Percentiles rank a stretch among this genome's conserved stretches.
These are phyloP conservation scores for Leptoteleia sp. DNA, from an alignment of 1,140 invertebrate species.

Conservation along the genomic window DNA sequence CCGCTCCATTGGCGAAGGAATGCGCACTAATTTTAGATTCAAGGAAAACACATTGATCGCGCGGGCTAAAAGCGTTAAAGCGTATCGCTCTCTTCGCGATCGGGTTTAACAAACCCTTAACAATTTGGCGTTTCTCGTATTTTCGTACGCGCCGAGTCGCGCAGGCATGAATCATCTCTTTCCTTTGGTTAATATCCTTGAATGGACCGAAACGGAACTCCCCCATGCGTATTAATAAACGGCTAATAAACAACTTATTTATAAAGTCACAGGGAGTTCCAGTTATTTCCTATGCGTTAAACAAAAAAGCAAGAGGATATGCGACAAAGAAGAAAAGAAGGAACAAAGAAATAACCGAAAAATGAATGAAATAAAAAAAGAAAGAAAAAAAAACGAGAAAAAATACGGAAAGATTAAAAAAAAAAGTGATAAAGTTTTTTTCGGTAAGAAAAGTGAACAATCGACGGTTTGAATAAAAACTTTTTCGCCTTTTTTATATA, in stretches of 20 bases:
- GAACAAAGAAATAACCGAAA: background rate
- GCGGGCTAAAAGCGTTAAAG: conserved; percentile 45
- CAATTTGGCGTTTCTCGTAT: too few relatives aligned
- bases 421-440: too few relatives aligned
- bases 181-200: conserved; percentile 1
- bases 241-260: background rate
- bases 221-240: background rate
- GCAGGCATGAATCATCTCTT: background rate
- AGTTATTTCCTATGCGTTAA: too few relatives aligned
- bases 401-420: too few relatives aligned
- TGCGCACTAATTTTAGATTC: conserved; percentile 63
- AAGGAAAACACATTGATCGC: conserved; percentile 62
- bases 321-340: background rate
- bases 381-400: too few relatives aligned
- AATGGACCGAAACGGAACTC: background rate
- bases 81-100: conserved; percentile 6
- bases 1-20: conserved; percentile 18
- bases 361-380: too few relatives aligned
- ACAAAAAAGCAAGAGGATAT: too few relatives aligned
- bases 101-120: conserved; percentile 51
- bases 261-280: background rate
- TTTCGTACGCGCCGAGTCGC: conserved; percentile 1
- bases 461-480: too few relatives aligned
- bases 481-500: too few relatives aligned
- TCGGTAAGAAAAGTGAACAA: too few relatives aligned